Percentiles rank a stretch among this genome's conserved stretches.
phyloP scores from a whole-genome alignment of 2,797 vertebrate genomes.

The Tragopan temminckii region DNA sequence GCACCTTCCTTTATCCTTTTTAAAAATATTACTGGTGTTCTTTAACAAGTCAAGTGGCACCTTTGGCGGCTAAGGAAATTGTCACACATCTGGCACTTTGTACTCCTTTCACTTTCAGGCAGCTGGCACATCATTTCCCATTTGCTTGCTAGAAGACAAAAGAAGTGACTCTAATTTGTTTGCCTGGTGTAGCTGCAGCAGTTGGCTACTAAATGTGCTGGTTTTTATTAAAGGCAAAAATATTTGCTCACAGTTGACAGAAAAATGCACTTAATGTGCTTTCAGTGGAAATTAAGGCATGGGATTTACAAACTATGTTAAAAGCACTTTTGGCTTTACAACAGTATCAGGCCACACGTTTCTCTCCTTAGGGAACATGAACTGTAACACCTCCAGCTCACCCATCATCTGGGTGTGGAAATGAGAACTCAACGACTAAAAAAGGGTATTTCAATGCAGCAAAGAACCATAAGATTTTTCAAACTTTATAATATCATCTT shows the following conservation, averaged over 20 bases:
- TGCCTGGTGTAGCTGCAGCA: conserved; percentile 65
- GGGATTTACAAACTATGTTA: conserved; percentile 55
- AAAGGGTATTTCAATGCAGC: conserved; percentile 5
- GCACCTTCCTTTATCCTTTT: conserved; percentile 50
- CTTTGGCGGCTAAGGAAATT: conserved; percentile 77
- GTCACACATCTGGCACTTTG: conserved; percentile 58
- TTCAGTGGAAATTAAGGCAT: conserved; percentile 72
- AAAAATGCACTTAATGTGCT: conserved; percentile 74
- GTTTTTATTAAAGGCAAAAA: conserved; percentile 75
- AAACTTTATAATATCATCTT: background rate
- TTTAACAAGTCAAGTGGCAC: conserved; percentile 80
- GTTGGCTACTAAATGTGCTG: conserved; percentile 60
- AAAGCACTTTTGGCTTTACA: conserved; percentile 58
- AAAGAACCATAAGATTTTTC: background rate
- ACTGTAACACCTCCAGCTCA: conserved; percentile 32
- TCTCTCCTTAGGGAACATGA: background rate
- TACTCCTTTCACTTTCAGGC: background rate
- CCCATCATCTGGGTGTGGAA: conserved; percentile 21
- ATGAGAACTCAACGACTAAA: conserved; percentile 35
- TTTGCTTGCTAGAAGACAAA: conserved; percentile 5
- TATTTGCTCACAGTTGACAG: conserved; percentile 73
- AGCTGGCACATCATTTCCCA: background rate
- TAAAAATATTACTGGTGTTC: conserved; percentile 54
- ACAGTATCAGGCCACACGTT: conserved; percentile 22
- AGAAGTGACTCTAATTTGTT: conserved; percentile 11